These are phyloP conservation scores for Drosophila lacertosa DNA, from an alignment of 1,140 invertebrate species.

Conservation along the genomic window DNA sequence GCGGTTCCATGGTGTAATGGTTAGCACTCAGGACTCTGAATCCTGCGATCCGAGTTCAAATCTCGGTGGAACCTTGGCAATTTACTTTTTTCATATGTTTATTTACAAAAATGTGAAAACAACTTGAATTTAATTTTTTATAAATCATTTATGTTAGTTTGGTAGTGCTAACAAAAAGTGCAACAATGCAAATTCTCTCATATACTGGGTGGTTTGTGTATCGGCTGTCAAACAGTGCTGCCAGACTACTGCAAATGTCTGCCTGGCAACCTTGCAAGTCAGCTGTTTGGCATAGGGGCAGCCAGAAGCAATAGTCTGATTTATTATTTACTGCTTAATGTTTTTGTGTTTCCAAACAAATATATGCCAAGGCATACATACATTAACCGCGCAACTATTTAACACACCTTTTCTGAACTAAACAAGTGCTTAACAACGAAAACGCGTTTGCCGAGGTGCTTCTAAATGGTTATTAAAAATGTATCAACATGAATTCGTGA, in stretches of 20 bases:
- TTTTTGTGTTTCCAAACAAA: slow-evolving; percentile 8
- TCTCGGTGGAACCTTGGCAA: slow-evolving; percentile 89
- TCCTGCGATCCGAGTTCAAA: slow-evolving; percentile 95
- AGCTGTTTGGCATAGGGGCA: slow-evolving; percentile 9
- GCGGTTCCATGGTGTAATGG: slow-evolving; percentile 92
- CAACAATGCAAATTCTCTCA: no score
- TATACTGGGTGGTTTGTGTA: slow-evolving; percentile 7
- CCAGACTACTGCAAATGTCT: slow-evolving; percentile 1
- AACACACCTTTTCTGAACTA: neutral
- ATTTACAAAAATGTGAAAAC: neutral
- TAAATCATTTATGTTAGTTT: no score
- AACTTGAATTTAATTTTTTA: no score
- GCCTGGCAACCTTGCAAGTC: slow-evolving; percentile 16
- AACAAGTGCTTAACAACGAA: neutral
- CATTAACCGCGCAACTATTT: neutral
- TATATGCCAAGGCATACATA: neutral
- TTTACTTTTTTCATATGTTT: neutral
- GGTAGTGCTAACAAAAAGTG: no score
- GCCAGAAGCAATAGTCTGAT: neutral
- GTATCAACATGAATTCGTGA: slow-evolving; percentile 29
- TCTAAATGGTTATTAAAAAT: slow-evolving; percentile 43
- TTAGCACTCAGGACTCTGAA: slow-evolving; percentile 96
- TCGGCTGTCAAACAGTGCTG: neutral
- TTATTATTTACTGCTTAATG: neutral
- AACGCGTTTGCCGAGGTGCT: slow-evolving; percentile 20